Base-by-base conservation (phyloP, 2,888 invertebrate species). In the Euphydryas editha region DNA sequence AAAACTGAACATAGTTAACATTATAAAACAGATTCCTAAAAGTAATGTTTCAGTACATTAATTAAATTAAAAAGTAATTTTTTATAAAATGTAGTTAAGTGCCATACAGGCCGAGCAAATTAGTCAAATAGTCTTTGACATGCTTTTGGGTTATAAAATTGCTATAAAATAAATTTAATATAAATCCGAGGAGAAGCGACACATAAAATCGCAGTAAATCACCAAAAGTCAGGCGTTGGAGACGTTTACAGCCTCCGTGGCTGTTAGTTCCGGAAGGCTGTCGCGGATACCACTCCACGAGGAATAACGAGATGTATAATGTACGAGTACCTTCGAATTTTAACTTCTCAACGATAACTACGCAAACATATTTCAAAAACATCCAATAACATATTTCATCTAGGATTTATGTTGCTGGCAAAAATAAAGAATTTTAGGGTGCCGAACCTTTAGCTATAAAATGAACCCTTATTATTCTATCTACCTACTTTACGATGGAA, bases 151-250 rank as follows among this genome's bases (percentile, higher is more conserved):
- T 83, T 88, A 85, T 91, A 90, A 91, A 89, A 86, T 83, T 82
- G 83, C 84, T 83, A 84, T 88, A 89, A 90, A 90, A 89, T 90
- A 89, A 90, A 86, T 88, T 89, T 89, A 88, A 88, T 89, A 88
- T 88, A 88, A 88, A 87, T 88, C 84, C 82, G 82, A 81, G 84
- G 82, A 83, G 85, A 83, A 84, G 83, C 86, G 88, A 87, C 89
- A 90, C 90, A 91, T 91, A 92, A 92, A 92, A 90, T 90, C 85
- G 88, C 79, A 86, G 89, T 92, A 92, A 92, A 92, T 92, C 91
- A 90, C 90, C 82, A 78, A 87, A 89, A 90, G 90, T 88, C 91
- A 89, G 86, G 82, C 89, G 88, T 79, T 83, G 82, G 83, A 89
- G 91, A 91, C 90, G 88, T 91, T 91, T 90, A 91, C 88, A 87